Evolutionary conservation across 2,797 vertebrate genomes (phyloP).

Genomic region (Smutsia temminckii): DNA sequence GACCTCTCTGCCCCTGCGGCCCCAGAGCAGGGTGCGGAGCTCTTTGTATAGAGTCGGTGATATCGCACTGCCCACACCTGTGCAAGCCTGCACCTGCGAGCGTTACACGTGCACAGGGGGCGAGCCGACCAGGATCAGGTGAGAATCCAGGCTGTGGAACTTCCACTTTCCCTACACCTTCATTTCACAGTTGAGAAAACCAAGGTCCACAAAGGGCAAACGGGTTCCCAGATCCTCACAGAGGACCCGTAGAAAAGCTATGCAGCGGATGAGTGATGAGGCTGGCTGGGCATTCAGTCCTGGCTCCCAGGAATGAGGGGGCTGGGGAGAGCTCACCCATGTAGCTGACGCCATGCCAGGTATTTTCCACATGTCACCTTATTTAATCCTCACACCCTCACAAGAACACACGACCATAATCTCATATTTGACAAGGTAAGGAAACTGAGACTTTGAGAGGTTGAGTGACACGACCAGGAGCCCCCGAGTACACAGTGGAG

Average conservation of each 20-base stretch:
- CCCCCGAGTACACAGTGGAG: not conserved
- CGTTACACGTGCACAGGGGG: no score
- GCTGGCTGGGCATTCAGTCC: not conserved
- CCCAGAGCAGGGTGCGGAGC: no score
- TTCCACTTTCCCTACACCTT: not conserved
- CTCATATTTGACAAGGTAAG: not conserved
- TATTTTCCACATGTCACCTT: not conserved
- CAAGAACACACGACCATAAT: not conserved
- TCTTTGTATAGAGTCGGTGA: no score
- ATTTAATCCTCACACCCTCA: not conserved
- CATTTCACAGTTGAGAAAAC: not conserved
- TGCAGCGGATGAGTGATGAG: not conserved
- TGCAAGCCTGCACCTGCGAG: no score
- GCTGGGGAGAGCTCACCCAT: not conserved
- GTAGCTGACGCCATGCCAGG: not conserved
- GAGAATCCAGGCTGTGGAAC: no score
- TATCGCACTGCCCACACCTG: no score
- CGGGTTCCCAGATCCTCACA: not conserved
- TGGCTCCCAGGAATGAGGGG: no score
- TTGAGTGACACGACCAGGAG: not conserved
- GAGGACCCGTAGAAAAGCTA: not conserved
- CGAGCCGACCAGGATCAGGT: no score
- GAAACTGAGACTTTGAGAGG: not conserved
- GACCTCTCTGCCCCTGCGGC: no score
- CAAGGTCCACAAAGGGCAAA: not conserved